Evolutionary conservation across 2,113 vertebrate genomes (phyloP), one percentile per base, ranked within the genome.

Genomic region (Phalacrocorax brasilianus): DNA sequence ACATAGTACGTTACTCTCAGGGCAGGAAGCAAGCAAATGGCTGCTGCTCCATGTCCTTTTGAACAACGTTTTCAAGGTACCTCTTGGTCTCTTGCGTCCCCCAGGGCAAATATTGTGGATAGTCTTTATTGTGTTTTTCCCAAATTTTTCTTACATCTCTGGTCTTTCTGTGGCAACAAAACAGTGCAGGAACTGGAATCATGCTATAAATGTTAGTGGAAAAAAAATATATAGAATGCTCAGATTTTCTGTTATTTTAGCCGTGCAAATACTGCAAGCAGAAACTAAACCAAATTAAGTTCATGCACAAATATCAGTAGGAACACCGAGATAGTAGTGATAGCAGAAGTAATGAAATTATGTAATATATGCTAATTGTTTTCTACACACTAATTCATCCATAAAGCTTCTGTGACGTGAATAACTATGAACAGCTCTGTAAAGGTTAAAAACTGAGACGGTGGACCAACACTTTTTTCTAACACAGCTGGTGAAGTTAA

Each of bases 341-440:
- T 91, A 75, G 93, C 86, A 95, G 89, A 96, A 97, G 38, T 91
- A 95, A 96, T 92, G 80, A 82, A 68, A 89, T 93, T 95, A 92
- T 85, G 58, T 91, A 94, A 92, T 91, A 42, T 40, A 87, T 91
- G 74, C 32, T 83, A 88, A 85, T 93, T 89, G 67, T 76, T 95
- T 95, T 92, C 71, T 79, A 55, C 50, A 38, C 52, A 80, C 71
- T 70, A 92, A 94, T 74, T 95, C 74, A 85, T 72, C 91, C 80
- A 79, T 73, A 85, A 92, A 78, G 62, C 28, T 79, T 89, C 80
- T 91, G 42, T 73, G 62, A 62, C 53, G 20, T 58, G 30, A 65
- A 52, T 68, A 76, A 20, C 56, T 89, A 23, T 58, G 85, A 82
- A 85, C 45, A 82, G 45, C 88, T 91, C 81, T 85, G 40, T 82